Conservation (phyloP, 1,140 invertebrate species). For the Drosophila teissieri region DNA sequence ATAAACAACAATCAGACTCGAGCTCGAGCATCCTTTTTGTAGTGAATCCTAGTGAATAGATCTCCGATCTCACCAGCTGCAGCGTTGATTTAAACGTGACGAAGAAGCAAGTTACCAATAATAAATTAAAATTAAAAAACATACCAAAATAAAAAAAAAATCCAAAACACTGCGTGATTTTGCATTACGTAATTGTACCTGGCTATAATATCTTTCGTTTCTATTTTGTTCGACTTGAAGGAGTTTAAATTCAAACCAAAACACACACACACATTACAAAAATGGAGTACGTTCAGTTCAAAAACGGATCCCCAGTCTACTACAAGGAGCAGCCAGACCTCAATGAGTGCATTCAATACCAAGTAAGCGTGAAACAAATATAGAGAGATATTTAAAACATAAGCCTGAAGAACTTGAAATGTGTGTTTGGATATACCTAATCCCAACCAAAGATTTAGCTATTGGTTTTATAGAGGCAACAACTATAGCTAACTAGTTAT, state of each 20-base stretch:
- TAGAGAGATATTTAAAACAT: neutral
- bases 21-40: conserved; percentile 63
- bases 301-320: conserved; percentile 84
- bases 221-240: conserved; percentile 61
- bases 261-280: conserved; percentile 54
- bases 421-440: too few species aligned
- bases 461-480: too few species aligned
- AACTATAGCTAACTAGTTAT: too few species aligned
- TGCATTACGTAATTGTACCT: conserved; percentile 61
- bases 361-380: conserved; percentile 67
- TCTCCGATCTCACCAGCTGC: conserved; percentile 57
- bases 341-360: conserved; percentile 84
- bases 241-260: conserved; percentile 75
- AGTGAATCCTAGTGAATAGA: conserved; percentile 74
- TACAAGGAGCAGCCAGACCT: conserved; percentile 84
- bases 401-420: too few species aligned
- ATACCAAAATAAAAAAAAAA: conserved; percentile 2
- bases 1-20: conserved; percentile 79
- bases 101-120: conserved; percentile 68
- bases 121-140: conserved; percentile 10
- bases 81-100: conserved; percentile 77
- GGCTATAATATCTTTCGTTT: conserved; percentile 61
- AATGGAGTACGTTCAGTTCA: conserved; percentile 85
- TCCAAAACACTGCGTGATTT: conserved; percentile 24
- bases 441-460: too few species aligned